phyloP scores from a whole-genome alignment of 1,140 invertebrate species.

The Choristoneura fumiferana region DNA sequence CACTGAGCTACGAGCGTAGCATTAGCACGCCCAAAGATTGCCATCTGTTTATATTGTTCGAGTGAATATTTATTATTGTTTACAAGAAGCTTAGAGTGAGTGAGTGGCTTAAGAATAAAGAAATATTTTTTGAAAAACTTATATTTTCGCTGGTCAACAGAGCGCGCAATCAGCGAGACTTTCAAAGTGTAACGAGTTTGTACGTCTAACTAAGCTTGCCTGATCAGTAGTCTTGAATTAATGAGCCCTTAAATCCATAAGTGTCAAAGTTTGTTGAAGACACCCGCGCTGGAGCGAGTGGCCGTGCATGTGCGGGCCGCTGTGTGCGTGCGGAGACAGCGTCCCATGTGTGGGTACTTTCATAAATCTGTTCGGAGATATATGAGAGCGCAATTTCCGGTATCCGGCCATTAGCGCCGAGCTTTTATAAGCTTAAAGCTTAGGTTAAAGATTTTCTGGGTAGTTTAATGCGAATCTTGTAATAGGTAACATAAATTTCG shows the following conservation, averaged over 20 bases:
- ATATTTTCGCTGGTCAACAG: no score
- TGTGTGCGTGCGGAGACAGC: conserved; percentile 56
- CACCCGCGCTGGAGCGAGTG: conserved; percentile 33
- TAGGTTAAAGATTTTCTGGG: conserved; percentile 81
- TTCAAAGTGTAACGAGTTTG: neutral
- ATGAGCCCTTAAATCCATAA: conserved; percentile 70
- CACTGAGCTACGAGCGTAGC: conserved; percentile 49
- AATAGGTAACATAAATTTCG: conserved; percentile 78
- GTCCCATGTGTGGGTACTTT: conserved; percentile 83
- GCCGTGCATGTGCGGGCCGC: conserved; percentile 26
- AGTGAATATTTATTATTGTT: no score
- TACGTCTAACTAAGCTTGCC: neutral
- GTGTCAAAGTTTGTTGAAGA: conserved; percentile 62
- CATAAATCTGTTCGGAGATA: conserved; percentile 92
- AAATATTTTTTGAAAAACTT: no score
- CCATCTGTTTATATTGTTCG: neutral
- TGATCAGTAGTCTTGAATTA: conserved; percentile 52
- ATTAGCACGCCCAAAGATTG: conserved; percentile 30
- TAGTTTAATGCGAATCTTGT: conserved; percentile 79
- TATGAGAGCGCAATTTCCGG: conserved; percentile 92
- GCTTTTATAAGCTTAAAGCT: conserved; percentile 81
- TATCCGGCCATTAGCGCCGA: conserved; percentile 89
- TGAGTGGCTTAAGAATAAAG: no score
- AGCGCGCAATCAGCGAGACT: no score
- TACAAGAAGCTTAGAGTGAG: no score